Evolutionary conservation across 2,113 vertebrate species (phyloP).

Genomic region (Cyprinus carpio): DNA sequence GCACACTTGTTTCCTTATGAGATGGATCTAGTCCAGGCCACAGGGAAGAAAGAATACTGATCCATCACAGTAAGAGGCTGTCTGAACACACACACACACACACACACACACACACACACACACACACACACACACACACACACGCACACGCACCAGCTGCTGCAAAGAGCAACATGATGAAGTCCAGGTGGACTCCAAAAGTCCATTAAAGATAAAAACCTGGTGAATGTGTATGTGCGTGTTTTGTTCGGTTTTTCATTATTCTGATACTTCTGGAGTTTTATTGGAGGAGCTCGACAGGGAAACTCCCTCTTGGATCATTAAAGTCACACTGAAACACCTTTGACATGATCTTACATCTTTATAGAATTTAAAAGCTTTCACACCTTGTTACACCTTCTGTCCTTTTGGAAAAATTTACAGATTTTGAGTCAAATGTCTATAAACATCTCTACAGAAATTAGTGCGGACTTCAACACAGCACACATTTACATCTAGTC

Average conservation of each 20-base stretch:
- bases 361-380: slow-evolving; percentile 55
- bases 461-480: neutral
- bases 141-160: slow-evolving; percentile 52
- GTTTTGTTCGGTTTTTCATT: neutral
- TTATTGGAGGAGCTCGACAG: slow-evolving; percentile 28
- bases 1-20: slow-evolving; percentile 76
- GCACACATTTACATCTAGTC: neutral
- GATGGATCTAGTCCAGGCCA: slow-evolving; percentile 79
- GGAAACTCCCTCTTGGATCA: slow-evolving; percentile 52
- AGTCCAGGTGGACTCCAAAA: slow-evolving; percentile 71
- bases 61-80: slow-evolving; percentile 77
- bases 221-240: slow-evolving; percentile 32
- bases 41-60: slow-evolving; percentile 75
- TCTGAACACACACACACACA: slow-evolving; percentile 59
- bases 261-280: slow-evolving; percentile 20
- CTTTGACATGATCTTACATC: slow-evolving; percentile 55
- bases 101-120: slow-evolving; percentile 24
- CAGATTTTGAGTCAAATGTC: slow-evolving; percentile 5
- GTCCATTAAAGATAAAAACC: slow-evolving; percentile 52
- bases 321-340: slow-evolving; percentile 55
- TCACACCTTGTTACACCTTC: slow-evolving; percentile 55
- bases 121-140: slow-evolving; percentile 46
- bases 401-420: slow-evolving; percentile 23
- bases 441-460: neutral
- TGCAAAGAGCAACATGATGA: slow-evolving; percentile 65